These are phyloP conservation scores for Sphaerophoria rueppellii DNA, from an alignment of 2,888 invertebrate genomes.

Conservation along the genomic window DNA sequence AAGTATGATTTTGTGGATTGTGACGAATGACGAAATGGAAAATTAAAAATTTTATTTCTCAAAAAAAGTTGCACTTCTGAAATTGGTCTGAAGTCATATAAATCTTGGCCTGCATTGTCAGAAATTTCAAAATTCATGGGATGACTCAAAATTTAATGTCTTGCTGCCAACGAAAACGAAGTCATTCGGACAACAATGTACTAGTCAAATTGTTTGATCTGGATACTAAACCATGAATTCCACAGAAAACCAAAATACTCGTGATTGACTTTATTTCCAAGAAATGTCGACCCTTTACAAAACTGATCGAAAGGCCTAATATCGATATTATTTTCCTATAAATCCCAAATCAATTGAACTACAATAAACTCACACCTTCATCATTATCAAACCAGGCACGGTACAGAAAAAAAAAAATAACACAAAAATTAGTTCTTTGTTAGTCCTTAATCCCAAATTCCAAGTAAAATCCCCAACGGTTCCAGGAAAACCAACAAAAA, in stretches of 20 bases:
- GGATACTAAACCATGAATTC: too few species aligned
- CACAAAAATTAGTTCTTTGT: conserved; percentile 27
- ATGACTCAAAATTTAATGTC: too few species aligned
- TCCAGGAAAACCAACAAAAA: not conserved
- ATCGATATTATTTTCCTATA: conserved; percentile 1
- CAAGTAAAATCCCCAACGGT: not conserved
- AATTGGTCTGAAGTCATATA: not conserved
- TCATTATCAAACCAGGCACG: not conserved
- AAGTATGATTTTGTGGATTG: conserved; percentile 14
- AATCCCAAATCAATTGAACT: conserved; percentile 33
- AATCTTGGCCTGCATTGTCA: not conserved
- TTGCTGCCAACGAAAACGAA: too few species aligned
- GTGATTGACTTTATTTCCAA: too few species aligned
- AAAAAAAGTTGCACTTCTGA: not conserved
- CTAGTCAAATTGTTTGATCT: too few species aligned
- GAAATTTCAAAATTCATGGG: too few species aligned
- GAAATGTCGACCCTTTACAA: not conserved
- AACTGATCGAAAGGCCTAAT: not conserved
- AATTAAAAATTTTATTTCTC: not conserved
- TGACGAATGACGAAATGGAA: conserved; percentile 1
- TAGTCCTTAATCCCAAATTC: conserved; percentile 23
- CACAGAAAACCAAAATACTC: not conserved
- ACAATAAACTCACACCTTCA: conserved; percentile 31
- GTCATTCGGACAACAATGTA: too few species aligned
- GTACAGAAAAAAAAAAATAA: not conserved